phyloP scores from a whole-genome alignment of 2,888 invertebrate species.

The Torymus auratus region DNA sequence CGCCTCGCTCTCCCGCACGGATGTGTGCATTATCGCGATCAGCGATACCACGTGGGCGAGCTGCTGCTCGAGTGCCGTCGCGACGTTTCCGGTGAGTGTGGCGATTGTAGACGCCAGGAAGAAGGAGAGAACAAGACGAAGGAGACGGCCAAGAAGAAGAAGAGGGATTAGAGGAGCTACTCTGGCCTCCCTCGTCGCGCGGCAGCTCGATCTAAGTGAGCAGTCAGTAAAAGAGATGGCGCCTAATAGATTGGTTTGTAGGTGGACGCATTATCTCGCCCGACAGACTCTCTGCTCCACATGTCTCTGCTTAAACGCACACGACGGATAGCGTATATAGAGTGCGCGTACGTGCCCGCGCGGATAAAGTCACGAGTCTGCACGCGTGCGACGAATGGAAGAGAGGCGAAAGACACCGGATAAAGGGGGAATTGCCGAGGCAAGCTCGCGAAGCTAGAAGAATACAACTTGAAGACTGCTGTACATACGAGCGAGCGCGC shows the following conservation, averaged over 20 bases:
- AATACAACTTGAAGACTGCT: constrained; percentile 18
- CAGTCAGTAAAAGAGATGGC: constrained; percentile 74
- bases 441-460: constrained; percentile 18
- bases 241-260: constrained; percentile 77
- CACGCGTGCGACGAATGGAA: constrained; percentile 5
- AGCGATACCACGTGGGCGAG: constrained; percentile 52
- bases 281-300: constrained; percentile 11
- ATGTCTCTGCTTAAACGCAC: neutral
- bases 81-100: constrained; percentile 69
- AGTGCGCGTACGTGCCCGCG: neutral
- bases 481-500: neutral
- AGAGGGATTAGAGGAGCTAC: constrained; percentile 30
- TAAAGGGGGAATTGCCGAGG: constrained; percentile 28
- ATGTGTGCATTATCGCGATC: constrained; percentile 54
- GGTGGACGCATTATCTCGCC: constrained; percentile 75
- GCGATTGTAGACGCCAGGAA: constrained; percentile 37
- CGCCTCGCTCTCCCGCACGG: constrained; percentile 28
- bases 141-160: neutral
- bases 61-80: constrained; percentile 33
- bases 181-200: constrained; percentile 59
- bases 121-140: constrained; percentile 25
- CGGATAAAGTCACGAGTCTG: constrained; percentile 43
- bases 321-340: neutral
- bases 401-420: constrained; percentile 18
- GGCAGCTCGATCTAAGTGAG: constrained; percentile 73